phyloP scores from a whole-genome alignment of 2,797 vertebrate species.

The Xyrichtys novacula region DNA sequence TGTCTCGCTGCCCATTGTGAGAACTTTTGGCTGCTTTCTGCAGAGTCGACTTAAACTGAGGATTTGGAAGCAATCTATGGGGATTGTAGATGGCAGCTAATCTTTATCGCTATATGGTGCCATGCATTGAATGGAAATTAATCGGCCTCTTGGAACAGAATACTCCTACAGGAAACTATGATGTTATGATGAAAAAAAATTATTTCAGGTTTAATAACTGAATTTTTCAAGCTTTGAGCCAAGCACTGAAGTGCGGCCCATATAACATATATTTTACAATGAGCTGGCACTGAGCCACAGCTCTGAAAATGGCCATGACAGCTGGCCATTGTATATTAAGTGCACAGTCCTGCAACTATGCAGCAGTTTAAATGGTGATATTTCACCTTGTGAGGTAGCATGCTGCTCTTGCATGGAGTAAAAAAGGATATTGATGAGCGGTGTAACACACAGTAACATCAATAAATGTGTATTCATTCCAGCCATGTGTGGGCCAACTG shows the following conservation, averaged over 20 bases:
- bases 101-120: constrained; percentile 6
- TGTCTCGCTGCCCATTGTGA: neutral
- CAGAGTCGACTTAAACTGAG: constrained; percentile 19
- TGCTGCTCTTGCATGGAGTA: no score
- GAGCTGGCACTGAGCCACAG: neutral
- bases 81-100: constrained; percentile 14
- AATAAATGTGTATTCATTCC: no score
- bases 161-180: neutral
- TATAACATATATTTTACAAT: neutral
- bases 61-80: constrained; percentile 26
- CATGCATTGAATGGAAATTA: constrained; percentile 26
- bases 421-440: no score
- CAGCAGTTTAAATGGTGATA: no score
- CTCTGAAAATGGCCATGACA: no score
- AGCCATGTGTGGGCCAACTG: no score
- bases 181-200: neutral
- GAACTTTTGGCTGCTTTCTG: constrained; percentile 14
- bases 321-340: neutral
- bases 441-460: no score
- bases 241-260: neutral
- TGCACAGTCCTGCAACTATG: neutral
- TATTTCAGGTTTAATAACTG: neutral
- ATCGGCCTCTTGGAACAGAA: neutral
- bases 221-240: neutral
- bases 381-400: no score